Conservation (phyloP, 2,888 invertebrate genomes). For the Agriopis marginaria region DNA sequence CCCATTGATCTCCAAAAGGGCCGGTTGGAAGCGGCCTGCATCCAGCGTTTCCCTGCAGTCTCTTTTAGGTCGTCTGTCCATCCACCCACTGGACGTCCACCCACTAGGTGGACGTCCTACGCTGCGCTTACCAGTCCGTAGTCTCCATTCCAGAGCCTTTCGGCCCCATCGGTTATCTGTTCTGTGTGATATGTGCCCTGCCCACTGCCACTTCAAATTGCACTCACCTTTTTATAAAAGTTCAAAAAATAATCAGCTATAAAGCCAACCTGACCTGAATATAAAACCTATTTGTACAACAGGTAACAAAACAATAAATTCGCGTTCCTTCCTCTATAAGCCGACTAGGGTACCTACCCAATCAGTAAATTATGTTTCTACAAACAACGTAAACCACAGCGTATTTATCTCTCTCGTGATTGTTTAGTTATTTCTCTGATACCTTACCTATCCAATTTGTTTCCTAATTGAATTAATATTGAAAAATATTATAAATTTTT, state of each 20-base stretch:
- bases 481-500: neutral
- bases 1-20: too few relatives aligned
- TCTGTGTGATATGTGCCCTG: too few relatives aligned
- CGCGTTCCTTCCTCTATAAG: neutral
- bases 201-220: too few relatives aligned
- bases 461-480: constrained; percentile 3
- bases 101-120: too few relatives aligned
- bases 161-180: too few relatives aligned
- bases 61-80: too few relatives aligned
- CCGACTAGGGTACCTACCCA: neutral
- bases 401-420: constrained; percentile 1
- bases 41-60: too few relatives aligned
- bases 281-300: neutral
- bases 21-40: too few relatives aligned
- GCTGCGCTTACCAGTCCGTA: too few relatives aligned
- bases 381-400: constrained; percentile 13
- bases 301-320: neutral
- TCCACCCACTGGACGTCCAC: too few relatives aligned
- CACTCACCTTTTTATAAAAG: neutral
- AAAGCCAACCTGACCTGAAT: neutral
- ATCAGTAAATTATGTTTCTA: constrained; percentile 15
- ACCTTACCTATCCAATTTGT: constrained; percentile 9
- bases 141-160: too few relatives aligned
- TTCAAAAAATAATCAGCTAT: neutral
- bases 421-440: constrained; percentile 1